Evolutionary conservation across 2,888 invertebrate genomes (phyloP), one percentile per base, ranked within the genome.

Genomic region (Dasypogon diadema): DNA sequence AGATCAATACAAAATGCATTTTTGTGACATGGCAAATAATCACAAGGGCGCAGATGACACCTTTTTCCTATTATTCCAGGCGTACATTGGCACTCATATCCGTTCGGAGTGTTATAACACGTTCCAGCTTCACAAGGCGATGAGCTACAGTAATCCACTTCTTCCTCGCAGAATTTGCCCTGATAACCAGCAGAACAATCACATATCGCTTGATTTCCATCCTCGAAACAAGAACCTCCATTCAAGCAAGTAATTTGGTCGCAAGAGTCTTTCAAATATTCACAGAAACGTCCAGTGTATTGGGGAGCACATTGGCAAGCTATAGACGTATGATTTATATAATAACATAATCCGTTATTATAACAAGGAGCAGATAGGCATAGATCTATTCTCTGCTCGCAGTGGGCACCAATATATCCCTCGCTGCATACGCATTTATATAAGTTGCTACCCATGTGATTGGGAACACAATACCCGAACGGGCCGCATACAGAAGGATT

Each of bases 11-110:
- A 89, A 63, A 86, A 83, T 1, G 84, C 81, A 79, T 87, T 85
- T 12, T 78, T 78, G 48, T 83, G 83, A 79, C 91, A 91, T 0
- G 90, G 90, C 63, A 86, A 81, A 80, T 87, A 88, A 79, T 88
- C 88, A 80, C 92, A 92, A 3, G 92, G 88, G 51, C 88, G 80
- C 24, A 88, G 82, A 80, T 88, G 87, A 79, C 90, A 90, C 72
- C 88, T 85, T 74, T 85, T 85, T 2, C 90, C 90, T 21, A 89
- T 83, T 80, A 85, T 87, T 26, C 89, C 89, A 2, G 85, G 82
- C 22, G 81, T 81, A 79, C 90, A 90, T 22, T 84, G 78, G 79
- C 90, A 90, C 51, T 83, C 82, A 83, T 87, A 89, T 0, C 86
- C 86, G 26, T 82, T 83, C 10, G 83, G 80, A 2, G 81, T 76